Evolutionary conservation across 2,113 vertebrate genomes (phyloP).

Genomic region (Pontoporia blainvillei): DNA sequence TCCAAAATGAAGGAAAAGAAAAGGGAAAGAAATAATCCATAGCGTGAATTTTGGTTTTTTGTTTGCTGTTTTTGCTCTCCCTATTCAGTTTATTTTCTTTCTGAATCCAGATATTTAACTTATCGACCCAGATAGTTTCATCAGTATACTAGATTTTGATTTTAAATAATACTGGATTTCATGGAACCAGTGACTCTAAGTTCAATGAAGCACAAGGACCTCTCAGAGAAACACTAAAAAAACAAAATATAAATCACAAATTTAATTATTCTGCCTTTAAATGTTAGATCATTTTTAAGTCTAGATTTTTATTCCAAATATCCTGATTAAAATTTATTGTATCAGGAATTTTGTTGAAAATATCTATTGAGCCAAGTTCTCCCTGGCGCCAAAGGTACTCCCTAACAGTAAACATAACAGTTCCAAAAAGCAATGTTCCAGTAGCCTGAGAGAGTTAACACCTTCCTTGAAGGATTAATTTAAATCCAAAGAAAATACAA

Average conservation of each 20-base stretch:
- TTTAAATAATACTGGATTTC: slow-evolving; percentile 18
- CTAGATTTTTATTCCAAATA: background rate
- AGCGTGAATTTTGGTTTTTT: background rate
- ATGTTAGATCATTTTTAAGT: slow-evolving; percentile 1
- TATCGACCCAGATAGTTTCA: background rate
- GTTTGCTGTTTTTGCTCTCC: background rate
- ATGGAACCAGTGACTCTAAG: background rate
- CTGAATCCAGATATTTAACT: background rate
- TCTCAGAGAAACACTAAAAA: slow-evolving; percentile 18
- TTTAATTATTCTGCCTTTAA: background rate
- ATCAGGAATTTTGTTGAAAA: slow-evolving; percentile 25
- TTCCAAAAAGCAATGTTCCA: slow-evolving; percentile 28
- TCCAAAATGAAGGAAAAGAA: background rate
- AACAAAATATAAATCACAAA: slow-evolving; percentile 14
- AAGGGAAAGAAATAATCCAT: background rate
- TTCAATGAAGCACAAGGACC: background rate
- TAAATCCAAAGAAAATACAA: slow-evolving; percentile 11
- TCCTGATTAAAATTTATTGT: slow-evolving; percentile 37
- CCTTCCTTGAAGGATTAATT: slow-evolving; percentile 11
- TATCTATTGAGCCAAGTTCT: slow-evolving; percentile 22
- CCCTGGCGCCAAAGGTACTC: background rate
- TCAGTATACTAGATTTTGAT: background rate
- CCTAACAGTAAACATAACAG: background rate
- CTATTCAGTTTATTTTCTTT: background rate
- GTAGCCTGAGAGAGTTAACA: background rate